Evolutionary conservation across 2,113 vertebrate genomes (phyloP).

Genomic region (Oncorhynchus nerka): DNA sequence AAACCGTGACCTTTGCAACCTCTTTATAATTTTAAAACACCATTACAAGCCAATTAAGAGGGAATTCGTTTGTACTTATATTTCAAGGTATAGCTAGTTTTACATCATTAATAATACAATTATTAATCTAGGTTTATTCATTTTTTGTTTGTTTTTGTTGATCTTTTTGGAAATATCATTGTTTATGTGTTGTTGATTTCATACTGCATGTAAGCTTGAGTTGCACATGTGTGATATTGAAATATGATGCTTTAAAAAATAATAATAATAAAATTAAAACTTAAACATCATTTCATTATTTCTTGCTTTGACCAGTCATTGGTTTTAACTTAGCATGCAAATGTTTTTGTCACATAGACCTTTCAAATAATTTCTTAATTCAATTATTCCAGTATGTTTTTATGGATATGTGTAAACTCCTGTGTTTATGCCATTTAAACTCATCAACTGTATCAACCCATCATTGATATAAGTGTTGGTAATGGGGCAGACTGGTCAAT

Average conservation of each 20-base stretch:
- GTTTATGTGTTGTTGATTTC: not conserved
- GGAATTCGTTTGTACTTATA: conserved; percentile 40
- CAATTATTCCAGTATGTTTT: too few relatives aligned
- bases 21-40: conserved; percentile 48
- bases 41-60: conserved; percentile 59
- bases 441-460: too few relatives aligned
- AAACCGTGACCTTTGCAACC: conserved; percentile 58
- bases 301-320: too few relatives aligned
- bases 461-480: too few relatives aligned
- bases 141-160: not conserved
- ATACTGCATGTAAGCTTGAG: not conserved
- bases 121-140: conserved; percentile 16
- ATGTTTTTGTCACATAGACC: too few relatives aligned
- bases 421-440: too few relatives aligned
- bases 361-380: too few relatives aligned
- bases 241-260: not conserved
- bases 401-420: too few relatives aligned
- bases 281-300: not conserved
- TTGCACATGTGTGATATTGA: too few relatives aligned
- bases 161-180: not conserved
- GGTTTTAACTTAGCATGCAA: too few relatives aligned
- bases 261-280: not conserved
- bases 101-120: conserved; percentile 54
- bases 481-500: too few relatives aligned
- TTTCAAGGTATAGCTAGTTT: not conserved